A percentile compares a stretch with the other conserved stretches of the same genome.
Conservation (phyloP, 2,113 vertebrate species). For the Poicephalus meyeri region DNA sequence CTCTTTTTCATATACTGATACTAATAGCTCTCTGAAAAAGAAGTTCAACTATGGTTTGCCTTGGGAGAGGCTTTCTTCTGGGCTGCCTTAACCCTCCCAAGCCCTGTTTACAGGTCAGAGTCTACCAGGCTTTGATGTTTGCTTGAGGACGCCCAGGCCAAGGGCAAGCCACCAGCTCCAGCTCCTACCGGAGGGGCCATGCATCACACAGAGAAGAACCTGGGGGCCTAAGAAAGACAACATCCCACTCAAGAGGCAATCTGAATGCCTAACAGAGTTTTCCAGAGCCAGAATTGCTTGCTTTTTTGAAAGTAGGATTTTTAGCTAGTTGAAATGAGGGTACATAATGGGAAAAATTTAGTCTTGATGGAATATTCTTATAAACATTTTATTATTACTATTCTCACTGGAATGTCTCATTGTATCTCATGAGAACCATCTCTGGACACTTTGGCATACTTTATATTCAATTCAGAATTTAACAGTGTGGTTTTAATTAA, state of each 20-base stretch:
- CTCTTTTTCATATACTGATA: not conserved
- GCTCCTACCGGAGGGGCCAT: not conserved
- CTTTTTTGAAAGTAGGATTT: conserved; percentile 1
- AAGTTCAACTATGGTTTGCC: not conserved
- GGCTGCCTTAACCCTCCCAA: not conserved
- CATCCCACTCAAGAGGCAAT: not conserved
- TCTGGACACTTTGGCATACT: conserved; percentile 55
- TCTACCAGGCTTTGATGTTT: conserved; percentile 6
- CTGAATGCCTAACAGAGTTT: not conserved
- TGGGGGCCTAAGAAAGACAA: not conserved
- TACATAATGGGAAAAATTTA: not conserved
- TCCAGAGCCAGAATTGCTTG: not conserved
- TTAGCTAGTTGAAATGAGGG: not conserved
- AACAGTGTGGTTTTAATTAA: conserved; percentile 47
- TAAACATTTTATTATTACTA: conserved; percentile 18
- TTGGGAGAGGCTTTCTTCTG: not conserved
- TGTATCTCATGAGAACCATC: not conserved
- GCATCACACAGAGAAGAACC: not conserved
- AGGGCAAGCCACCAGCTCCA: not conserved
- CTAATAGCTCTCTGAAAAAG: not conserved
- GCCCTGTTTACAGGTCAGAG: not conserved
- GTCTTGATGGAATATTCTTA: not conserved
- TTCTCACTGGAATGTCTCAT: not conserved
- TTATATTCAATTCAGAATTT: conserved; percentile 52
- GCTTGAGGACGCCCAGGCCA: not conserved